Percentiles rank a stretch among this genome's conserved stretches.
Conservation (phyloP, 2,113 vertebrate species). For the Columba livia region DNA sequence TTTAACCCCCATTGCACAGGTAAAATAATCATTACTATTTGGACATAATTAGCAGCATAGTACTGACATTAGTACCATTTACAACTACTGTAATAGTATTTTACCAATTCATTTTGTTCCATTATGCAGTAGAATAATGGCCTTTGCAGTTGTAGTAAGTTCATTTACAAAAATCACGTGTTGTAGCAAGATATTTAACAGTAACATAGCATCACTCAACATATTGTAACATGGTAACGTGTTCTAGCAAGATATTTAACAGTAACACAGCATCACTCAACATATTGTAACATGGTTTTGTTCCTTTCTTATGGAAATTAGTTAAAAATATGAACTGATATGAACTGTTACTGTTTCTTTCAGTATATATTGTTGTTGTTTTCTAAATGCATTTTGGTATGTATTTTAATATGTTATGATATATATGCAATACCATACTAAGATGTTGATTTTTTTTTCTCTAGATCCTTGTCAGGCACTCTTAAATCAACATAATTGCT, state of each 20-base stretch:
- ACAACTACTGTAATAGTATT: constrained; percentile 24
- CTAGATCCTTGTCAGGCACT: background rate
- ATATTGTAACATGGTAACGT: background rate
- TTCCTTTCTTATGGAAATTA: background rate
- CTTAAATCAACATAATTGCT: constrained; percentile 47
- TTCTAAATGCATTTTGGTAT: background rate
- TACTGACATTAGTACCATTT: constrained; percentile 13
- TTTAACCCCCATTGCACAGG: background rate
- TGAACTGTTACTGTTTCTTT: background rate
- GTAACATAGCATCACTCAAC: background rate
- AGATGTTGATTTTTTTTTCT: background rate
- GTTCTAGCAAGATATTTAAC: background rate
- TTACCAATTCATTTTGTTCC: constrained; percentile 6
- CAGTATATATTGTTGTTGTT: background rate
- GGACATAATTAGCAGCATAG: background rate
- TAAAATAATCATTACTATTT: constrained; percentile 24
- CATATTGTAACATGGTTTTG: background rate
- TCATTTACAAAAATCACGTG: background rate
- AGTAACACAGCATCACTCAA: background rate
- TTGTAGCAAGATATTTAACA: background rate
- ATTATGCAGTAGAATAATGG: constrained; percentile 27
- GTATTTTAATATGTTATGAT: background rate
- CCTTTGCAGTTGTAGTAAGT: background rate
- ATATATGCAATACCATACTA: background rate
- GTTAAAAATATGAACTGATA: background rate